phyloP scores from a whole-genome alignment of 2,888 invertebrate genomes.

The Diadegma fenestrale region DNA sequence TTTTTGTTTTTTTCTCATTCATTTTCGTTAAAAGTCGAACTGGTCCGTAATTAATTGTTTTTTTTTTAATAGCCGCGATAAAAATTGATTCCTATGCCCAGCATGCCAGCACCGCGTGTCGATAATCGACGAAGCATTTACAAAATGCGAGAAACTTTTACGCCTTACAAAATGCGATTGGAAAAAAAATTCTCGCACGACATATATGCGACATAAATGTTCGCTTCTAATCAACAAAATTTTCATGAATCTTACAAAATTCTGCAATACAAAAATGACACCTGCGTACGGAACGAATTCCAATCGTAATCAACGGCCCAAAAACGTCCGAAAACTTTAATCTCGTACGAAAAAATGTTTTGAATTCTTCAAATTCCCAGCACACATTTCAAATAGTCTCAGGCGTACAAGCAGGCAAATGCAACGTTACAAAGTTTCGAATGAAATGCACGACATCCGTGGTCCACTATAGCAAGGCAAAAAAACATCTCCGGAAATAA shows the following conservation, averaged over 20 bases:
- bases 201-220: not conserved
- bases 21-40: conserved; percentile 23
- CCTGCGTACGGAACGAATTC: not conserved
- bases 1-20: not conserved
- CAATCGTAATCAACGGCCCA: not conserved
- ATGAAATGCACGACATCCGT: conserved; percentile 27
- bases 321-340: not conserved
- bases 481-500: conserved; percentile 39
- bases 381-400: not conserved
- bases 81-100: conserved; percentile 21
- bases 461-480: conserved; percentile 1
- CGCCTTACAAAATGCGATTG: not conserved
- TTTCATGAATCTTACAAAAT: not conserved
- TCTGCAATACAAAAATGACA: not conserved
- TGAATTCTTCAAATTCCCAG: not conserved
- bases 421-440: conserved; percentile 27
- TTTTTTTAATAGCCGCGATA: not conserved
- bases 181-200: not conserved
- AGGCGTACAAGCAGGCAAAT: conserved; percentile 24
- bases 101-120: conserved; percentile 47
- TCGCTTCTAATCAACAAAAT: not conserved
- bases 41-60: conserved; percentile 25
- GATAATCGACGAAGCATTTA: conserved; percentile 45
- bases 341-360: not conserved
- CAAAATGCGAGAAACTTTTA: not conserved